Evolutionary conservation across 2,888 invertebrate genomes (phyloP).

Genomic region (Oligia latruncula): DNA sequence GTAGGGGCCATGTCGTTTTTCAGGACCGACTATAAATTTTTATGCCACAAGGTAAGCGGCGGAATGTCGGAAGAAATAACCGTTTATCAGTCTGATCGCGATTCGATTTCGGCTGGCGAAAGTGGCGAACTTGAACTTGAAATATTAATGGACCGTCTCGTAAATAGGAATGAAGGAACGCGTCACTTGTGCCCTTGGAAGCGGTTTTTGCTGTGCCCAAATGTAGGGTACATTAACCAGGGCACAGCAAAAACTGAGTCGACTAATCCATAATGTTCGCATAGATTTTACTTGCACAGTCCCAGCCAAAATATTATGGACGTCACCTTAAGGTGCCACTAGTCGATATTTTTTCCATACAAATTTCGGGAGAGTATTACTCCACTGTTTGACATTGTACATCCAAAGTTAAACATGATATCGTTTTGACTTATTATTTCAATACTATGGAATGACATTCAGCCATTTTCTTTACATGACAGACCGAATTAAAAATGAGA

Average conservation of each 20-base stretch:
- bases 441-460: background rate
- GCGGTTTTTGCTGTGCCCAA: constrained; percentile 2
- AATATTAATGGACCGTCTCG: constrained; percentile 41
- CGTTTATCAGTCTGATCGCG: constrained; percentile 63
- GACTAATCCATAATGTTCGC: constrained; percentile 1
- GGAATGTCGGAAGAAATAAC: constrained; percentile 68
- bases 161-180: constrained; percentile 30
- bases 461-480: background rate
- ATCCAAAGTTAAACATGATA: no score
- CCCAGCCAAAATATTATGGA: background rate
- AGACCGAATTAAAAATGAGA: background rate
- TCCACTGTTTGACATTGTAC: no score
- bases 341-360: no score
- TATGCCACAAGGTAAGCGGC: constrained; percentile 61
- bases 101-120: constrained; percentile 55
- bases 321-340: background rate
- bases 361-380: no score
- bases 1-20: constrained; percentile 24
- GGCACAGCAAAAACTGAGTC: constrained; percentile 7
- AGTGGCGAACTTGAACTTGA: constrained; percentile 55
- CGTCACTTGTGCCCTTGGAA: constrained; percentile 4
- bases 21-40: constrained; percentile 56
- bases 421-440: background rate
- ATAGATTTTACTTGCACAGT: background rate
- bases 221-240: constrained; percentile 9